Evolutionary conservation across 2,888 invertebrate species (phyloP).

Genomic region (Phanerotoma sp.): DNA sequence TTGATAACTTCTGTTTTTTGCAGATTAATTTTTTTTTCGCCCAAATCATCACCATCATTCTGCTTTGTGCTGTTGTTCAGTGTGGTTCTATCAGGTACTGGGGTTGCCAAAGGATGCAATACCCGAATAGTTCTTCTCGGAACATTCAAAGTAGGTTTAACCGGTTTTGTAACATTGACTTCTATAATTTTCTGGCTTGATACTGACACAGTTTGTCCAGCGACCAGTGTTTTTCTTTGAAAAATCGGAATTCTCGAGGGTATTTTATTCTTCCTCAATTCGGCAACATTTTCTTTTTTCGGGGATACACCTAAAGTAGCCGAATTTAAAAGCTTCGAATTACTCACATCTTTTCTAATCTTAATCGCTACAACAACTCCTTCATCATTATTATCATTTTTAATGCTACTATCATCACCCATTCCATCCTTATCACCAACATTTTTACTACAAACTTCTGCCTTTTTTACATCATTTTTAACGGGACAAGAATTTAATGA

Average conservation of each 20-base stretch:
- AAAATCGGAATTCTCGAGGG: slow-evolving; percentile 46
- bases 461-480: not conserved
- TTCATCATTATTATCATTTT: not conserved
- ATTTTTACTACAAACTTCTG: not conserved
- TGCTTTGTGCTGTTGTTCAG: too few relatives aligned
- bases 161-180: slow-evolving; percentile 24
- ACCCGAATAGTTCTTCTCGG: slow-evolving; percentile 15
- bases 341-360: slow-evolving; percentile 2
- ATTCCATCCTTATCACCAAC: not conserved
- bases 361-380: slow-evolving; percentile 3
- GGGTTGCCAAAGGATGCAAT: slow-evolving; percentile 16
- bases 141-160: not conserved
- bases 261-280: slow-evolving; percentile 21
- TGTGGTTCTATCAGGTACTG: too few relatives aligned
- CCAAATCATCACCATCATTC: too few relatives aligned
- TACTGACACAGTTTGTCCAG: slow-evolving; percentile 32
- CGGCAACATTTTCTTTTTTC: slow-evolving; percentile 11
- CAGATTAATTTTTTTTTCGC: too few relatives aligned
- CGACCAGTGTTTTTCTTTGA: slow-evolving; percentile 32
- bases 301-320: too few relatives aligned
- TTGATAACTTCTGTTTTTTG: too few relatives aligned
- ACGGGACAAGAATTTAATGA: not conserved
- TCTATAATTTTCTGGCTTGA: slow-evolving; percentile 26
- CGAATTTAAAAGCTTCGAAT: too few relatives aligned
- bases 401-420: not conserved